Percentiles rank a stretch among this genome's conserved stretches.
phyloP scores from a whole-genome alignment of 2,113 vertebrate genomes.

The Anhinga anhinga region DNA sequence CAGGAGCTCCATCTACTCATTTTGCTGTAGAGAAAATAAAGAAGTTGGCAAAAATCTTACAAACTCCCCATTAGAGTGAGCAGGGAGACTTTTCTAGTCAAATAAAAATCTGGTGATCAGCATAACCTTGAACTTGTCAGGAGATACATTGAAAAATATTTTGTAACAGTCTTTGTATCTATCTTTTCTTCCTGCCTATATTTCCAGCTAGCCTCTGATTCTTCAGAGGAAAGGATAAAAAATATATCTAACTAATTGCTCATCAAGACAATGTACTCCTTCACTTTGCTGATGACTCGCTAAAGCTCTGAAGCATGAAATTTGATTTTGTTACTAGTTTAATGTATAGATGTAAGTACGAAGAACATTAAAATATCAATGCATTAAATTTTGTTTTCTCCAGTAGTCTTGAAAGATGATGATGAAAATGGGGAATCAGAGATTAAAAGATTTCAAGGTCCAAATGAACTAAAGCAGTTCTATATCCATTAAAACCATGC shows the following conservation, averaged over 20 bases:
- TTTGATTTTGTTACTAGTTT: constrained; percentile 23
- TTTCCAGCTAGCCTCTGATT: background rate
- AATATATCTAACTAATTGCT: background rate
- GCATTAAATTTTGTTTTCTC: background rate
- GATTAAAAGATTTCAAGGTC: background rate
- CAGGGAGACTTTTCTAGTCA: background rate
- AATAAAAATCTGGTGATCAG: background rate
- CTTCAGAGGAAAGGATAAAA: background rate
- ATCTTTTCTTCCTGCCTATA: background rate
- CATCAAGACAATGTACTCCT: background rate
- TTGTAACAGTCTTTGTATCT: background rate
- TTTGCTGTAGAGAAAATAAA: background rate
- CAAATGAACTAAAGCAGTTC: background rate
- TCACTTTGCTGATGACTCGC: background rate
- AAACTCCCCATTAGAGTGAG: background rate
- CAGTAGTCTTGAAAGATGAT: background rate
- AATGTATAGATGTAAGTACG: background rate
- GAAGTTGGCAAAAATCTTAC: background rate
- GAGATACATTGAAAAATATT: background rate
- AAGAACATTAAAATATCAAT: constrained; percentile 10
- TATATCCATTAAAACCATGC: background rate
- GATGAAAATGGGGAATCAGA: background rate
- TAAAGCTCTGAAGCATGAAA: constrained; percentile 50
- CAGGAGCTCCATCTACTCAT: background rate
- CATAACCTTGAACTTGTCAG: background rate